phyloP scores from a whole-genome alignment of 2,888 invertebrate genomes.

The Campoplex capitator region DNA sequence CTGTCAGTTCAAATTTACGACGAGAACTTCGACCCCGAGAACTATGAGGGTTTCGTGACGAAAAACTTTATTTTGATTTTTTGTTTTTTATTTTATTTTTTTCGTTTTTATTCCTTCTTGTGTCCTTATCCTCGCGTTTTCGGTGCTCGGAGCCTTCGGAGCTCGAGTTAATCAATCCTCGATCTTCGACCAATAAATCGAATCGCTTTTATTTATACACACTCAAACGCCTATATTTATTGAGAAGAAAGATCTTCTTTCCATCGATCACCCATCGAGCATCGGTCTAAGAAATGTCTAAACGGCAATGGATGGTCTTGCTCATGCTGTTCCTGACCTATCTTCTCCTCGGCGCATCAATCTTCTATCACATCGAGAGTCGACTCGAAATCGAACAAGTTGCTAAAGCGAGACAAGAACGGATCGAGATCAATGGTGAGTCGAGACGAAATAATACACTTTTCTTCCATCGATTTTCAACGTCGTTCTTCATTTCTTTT shows the following conservation, averaged over 20 bases:
- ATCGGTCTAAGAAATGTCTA: slow-evolving; percentile 88
- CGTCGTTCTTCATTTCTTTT: not conserved
- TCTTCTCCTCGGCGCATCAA: slow-evolving; percentile 92
- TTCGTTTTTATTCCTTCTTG: slow-evolving; percentile 5
- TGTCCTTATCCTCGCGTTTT: not conserved
- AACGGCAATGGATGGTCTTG: slow-evolving; percentile 92
- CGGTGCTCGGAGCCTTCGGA: slow-evolving; percentile 15
- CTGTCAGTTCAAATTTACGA: not conserved
- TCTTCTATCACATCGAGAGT: slow-evolving; percentile 93
- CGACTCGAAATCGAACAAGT: slow-evolving; percentile 88
- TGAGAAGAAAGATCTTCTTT: not conserved
- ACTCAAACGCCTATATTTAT: not conserved
- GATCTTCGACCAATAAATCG: not conserved
- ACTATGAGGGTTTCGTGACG: slow-evolving; percentile 75
- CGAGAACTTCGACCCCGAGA: not conserved
- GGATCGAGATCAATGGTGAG: slow-evolving; percentile 89
- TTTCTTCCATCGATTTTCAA: not conserved
- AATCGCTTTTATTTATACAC: not conserved
- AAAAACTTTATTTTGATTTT: slow-evolving; percentile 55
- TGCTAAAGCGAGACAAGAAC: slow-evolving; percentile 87
- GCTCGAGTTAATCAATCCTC: not conserved
- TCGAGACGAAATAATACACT: not conserved
- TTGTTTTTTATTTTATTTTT: not conserved
- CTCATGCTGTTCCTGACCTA: slow-evolving; percentile 91
- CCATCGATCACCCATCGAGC: not conserved